Evolutionary conservation across 2,797 vertebrate species (phyloP), one percentile per base, ranked within the genome.

Genomic region (Xenentodon cancila): DNA sequence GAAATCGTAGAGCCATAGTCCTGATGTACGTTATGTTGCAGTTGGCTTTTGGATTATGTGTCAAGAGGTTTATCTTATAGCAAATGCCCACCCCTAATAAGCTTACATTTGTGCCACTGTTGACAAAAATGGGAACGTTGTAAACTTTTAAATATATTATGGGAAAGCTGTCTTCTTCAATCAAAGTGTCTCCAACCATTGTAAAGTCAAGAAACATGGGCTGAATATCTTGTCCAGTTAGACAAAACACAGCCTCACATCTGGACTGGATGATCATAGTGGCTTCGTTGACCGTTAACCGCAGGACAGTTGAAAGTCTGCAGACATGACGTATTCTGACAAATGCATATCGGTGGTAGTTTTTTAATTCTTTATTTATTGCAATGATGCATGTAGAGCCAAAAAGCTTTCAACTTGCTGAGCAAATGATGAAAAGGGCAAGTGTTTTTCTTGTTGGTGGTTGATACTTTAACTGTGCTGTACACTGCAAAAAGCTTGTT

Each of bases 301-400:
- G 20, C 8, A 64, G 25, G 50, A 22, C 45, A 48, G 37, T 25
- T 49, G 22, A 21, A 52, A 47, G 22, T 60, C 49, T 60, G 21
- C 37, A 40, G 42, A 66, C 16, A 18, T 71, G 47, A 76, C 8
- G n/a, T 34, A 53, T 55, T 52, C 40, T 13, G 42, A 42, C 19
- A 73, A 42, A 63, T 60, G 53, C 22, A 43, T 21, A 27, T 30
- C 16, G 16, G n/a, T 19, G 18, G 30, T 32, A 13, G 12, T 22
- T 12, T 52, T 25, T 30, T 51, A 11, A 0, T 27, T 50, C n/a
- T 50, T 15, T 13, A 0, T 22, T 49, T 11, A 6, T 12, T 13
- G 20, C 6, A 11, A 37, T 18, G 45, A 25, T 22, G 45, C 51
- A 47, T 11, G 18, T 58, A 12, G 21, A 58, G 27, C 46, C 9